A percentile compares a stretch with the other conserved stretches of the same genome.
These are phyloP conservation scores for Ceraclea dissimilis DNA, from an alignment of 2,888 invertebrate genomes.

Conservation along the genomic window DNA sequence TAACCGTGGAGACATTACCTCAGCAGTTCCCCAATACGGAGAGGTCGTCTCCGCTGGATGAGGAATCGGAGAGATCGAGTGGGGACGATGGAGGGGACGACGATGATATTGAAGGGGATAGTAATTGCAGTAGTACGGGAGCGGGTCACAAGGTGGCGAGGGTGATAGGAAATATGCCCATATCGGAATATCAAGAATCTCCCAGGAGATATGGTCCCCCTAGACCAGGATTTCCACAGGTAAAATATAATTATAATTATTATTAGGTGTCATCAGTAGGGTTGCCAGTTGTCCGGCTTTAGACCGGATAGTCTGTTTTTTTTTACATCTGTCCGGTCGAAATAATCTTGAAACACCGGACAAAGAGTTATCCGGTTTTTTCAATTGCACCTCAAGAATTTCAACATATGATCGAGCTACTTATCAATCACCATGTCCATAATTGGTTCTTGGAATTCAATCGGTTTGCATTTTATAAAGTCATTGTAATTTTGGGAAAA, in stretches of 20 bases:
- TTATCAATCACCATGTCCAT: too few species aligned
- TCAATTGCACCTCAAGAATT: neutral
- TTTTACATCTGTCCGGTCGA: too few species aligned
- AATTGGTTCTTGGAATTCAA: too few species aligned
- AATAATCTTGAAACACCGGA: too few species aligned
- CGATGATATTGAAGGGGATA: constrained; percentile 33
- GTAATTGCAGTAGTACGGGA: constrained; percentile 35
- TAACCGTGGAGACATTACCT: constrained; percentile 26
- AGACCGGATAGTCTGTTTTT: too few species aligned
- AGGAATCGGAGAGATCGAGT: constrained; percentile 15
- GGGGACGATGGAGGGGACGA: constrained; percentile 30
- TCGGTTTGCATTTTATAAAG: too few species aligned
- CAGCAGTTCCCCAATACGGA: constrained; percentile 37
- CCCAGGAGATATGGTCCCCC: constrained; percentile 81
- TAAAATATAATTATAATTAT: constrained; percentile 24
- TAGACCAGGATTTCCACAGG: constrained; percentile 82
- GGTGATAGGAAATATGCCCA: constrained; percentile 78
- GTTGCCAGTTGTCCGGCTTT: too few species aligned
- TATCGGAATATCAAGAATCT: constrained; percentile 88
- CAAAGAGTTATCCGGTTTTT: too few species aligned
- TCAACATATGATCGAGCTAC: too few species aligned
- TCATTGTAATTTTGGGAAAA: too few species aligned
- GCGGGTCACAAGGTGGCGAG: constrained; percentile 43
- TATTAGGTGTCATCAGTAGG: too few species aligned
- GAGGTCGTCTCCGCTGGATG: constrained; percentile 32